These are phyloP conservation scores for Amphiprion clarkii DNA, from an alignment of 2,797 vertebrate species.

Conservation along the genomic window DNA sequence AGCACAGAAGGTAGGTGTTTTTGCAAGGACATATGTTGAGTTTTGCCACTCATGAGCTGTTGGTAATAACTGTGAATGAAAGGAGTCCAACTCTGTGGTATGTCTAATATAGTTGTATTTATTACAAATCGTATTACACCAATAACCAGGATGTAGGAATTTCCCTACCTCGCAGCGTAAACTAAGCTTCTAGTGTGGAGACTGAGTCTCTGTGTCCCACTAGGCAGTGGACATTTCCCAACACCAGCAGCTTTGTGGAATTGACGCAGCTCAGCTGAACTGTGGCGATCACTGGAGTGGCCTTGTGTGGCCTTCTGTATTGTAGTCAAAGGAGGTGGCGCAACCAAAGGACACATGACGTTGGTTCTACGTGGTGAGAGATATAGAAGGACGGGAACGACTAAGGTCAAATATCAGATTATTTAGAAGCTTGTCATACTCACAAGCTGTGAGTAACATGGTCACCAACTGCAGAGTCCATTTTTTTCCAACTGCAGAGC, in stretches of 20 bases:
- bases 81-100: background rate
- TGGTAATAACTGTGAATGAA: constrained; percentile 33
- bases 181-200: constrained; percentile 45
- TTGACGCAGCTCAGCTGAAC: constrained; percentile 59
- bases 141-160: constrained; percentile 51
- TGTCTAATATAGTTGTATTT: constrained; percentile 26
- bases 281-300: constrained; percentile 50
- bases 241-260: constrained; percentile 68
- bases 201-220: constrained; percentile 44
- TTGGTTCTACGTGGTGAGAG: constrained; percentile 32
- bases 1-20: constrained; percentile 1
- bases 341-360: constrained; percentile 54
- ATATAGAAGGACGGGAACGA: constrained; percentile 28
- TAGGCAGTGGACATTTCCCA: constrained; percentile 65
- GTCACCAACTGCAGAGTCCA: background rate
- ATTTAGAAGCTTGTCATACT: constrained; percentile 29
- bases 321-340: constrained; percentile 55
- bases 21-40: background rate
- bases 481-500: background rate
- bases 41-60: background rate
- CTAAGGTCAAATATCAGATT: constrained; percentile 39
- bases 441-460: constrained; percentile 6
- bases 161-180: constrained; percentile 37
- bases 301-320: constrained; percentile 65
- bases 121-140: constrained; percentile 53